Evolutionary conservation across 2,113 vertebrate species (phyloP).

Genomic region (Lepus europaeus): DNA sequence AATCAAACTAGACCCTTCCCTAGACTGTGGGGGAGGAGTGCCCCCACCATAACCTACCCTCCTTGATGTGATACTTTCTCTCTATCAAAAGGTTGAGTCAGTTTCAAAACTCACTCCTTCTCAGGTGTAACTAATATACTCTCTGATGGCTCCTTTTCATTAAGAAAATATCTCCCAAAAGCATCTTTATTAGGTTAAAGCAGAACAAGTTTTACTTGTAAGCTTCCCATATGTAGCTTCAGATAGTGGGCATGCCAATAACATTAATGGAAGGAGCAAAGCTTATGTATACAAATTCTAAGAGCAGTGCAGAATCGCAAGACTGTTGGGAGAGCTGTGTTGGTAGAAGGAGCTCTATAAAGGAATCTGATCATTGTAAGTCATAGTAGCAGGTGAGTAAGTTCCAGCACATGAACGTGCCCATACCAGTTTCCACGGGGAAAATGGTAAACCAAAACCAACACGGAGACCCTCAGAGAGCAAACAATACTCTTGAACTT

Average conservation of each 20-base stretch:
- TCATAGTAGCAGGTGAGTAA: not conserved
- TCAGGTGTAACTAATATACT: not conserved
- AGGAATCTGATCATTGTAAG: not conserved
- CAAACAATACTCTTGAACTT: slow-evolving; percentile 22
- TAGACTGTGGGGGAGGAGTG: not conserved
- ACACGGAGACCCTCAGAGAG: not conserved
- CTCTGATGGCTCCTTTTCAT: slow-evolving; percentile 16
- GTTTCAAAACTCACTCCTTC: not conserved
- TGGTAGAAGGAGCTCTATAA: not conserved
- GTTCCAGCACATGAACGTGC: not conserved
- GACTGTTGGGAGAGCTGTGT: not conserved
- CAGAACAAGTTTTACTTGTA: slow-evolving; percentile 15
- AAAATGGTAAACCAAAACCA: not conserved
- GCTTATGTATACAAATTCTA: not conserved
- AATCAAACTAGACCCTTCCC: not conserved
- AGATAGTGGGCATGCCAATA: not conserved
- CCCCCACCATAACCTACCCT: not conserved
- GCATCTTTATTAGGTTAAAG: not conserved
- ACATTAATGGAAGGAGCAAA: not conserved
- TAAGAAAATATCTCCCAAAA: not conserved
- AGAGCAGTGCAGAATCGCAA: not conserved
- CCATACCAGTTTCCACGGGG: not conserved
- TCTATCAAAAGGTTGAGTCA: not conserved
- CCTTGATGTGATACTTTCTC: not conserved
- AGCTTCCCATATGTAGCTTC: not conserved